Base-by-base conservation (phyloP, 2,113 vertebrate species). In the Hypanus sabinus region DNA sequence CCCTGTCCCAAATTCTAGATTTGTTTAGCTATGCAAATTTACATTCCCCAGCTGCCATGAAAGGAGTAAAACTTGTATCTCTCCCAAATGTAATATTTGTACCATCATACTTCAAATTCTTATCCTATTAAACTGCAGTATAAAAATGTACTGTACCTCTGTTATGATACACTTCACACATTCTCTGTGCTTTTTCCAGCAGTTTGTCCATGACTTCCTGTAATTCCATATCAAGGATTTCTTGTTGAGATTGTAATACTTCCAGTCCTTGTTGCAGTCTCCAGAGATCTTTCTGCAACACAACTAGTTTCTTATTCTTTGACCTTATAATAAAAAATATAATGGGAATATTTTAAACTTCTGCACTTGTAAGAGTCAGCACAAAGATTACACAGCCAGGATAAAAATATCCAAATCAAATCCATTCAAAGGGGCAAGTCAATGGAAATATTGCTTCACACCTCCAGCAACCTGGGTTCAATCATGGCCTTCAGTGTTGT, bases 191-290 rank as follows among this genome's bases (percentile, higher is more conserved):
- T 16, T 8, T 71, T 93, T 93, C 22, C 24, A 73, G 70, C 68
- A 93, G 91, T 93, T 9, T 38, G 22, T 93, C 65, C 70, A 93
- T 73, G 24, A 38, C 68, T 38, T 55, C 73, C 24, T 93, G 68
- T 93, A 93, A 93, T 27, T 93, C 70, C 33, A 75, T 36, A 93
- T 93, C 22, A 27, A 73, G 73, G 24, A n/a, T 71, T 30, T 93
- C 24, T 93, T 93, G 91, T 70, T 55, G 68, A 46, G 65, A 93
- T 30, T 93, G 68, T 46, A 93, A 38, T 38, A 73, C 27, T 75
- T 30, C 68, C 22, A 93, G 1, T 73, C 55, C 70, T 0, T 46
- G 68, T 38, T 75, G 70, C 7, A 93, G 1, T 93, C 10, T 30
- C 36, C 0, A 27, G 24, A 93, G 33, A 55, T 75, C 22, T 93